These are phyloP conservation scores for Lysandra coridon DNA, from an alignment of 2,888 invertebrate genomes.

Conservation along the genomic window DNA sequence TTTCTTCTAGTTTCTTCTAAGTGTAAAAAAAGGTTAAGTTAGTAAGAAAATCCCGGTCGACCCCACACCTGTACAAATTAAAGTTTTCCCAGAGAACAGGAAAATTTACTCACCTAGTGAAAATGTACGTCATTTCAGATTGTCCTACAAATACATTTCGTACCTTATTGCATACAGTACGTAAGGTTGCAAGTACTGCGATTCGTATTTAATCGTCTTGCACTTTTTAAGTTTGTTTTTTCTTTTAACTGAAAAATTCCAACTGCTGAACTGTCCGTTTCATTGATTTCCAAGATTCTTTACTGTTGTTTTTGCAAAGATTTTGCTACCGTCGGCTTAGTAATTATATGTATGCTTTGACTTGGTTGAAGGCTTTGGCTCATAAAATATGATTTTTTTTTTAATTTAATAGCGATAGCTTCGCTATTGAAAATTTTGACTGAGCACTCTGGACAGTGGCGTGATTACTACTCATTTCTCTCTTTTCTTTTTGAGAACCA, in stretches of 20 bases:
- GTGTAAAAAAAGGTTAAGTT: conserved; percentile 1
- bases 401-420: no score
- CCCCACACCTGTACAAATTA: not conserved
- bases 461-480: no score
- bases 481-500: not conserved
- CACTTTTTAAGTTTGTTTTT: not conserved
- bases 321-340: no score
- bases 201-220: not conserved
- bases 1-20: not conserved
- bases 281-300: not conserved
- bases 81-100: conserved; percentile 4
- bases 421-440: no score
- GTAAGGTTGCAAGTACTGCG: not conserved
- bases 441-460: no score
- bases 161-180: not conserved
- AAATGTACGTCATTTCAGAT: not conserved
- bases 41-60: not conserved
- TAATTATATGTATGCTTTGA: no score
- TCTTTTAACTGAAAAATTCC: not conserved
- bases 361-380: no score
- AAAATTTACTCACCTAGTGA: not conserved
- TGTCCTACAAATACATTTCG: not conserved
- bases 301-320: no score
- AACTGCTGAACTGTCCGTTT: not conserved
- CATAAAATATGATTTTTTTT: no score